Base-by-base conservation (phyloP, 1,140 invertebrate genomes). In the Ylistrum balloti region DNA sequence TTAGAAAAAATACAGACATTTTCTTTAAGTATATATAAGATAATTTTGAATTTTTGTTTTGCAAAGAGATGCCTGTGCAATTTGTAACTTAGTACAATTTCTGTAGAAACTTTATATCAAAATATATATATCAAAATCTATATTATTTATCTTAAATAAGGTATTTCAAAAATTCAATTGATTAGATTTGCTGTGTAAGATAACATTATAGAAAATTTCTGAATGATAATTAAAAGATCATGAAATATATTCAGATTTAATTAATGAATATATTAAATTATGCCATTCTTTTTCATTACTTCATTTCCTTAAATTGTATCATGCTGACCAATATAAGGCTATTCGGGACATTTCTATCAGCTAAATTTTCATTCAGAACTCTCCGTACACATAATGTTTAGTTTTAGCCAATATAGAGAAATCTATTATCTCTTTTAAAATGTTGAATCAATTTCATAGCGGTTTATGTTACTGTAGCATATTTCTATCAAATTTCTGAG, bases 201-300 rank as follows among this genome's bases (percentile, higher is more conserved):
- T n/a, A 28, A 74, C n/a, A 28, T n/a, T 28, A 28, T 28, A 74
- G 56, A n/a, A 74, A n/a, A 11, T 17, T 2, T 74, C 56, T 28
- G 56, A 74, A 74, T 28, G 3, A 7, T 74, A 17, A 74, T 74
- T 9, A 74, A 1, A n/a, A 28, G 9, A 74, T 74, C 28, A 74
- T 74, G n/a, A 74, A 74, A 74, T 74, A 28, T 9, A 74, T 74
- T 74, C 5, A 74, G n/a, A 5, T 28, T 74, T n/a, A n/a, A n/a
- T 28, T 74, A n/a, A 74, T 74, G 56, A 28, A n/a, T 28, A 74
- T 74, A 74, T 74, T 74, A n/a, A 74, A 74, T 74, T 74, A 74
- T 74, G n/a, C 22, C 22, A 5, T 9, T 28, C n/a, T 9, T 74
- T 28, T 28, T 74, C 22, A 74, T 74, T 74, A 74, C 28, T 17